phyloP scores from a whole-genome alignment of 2,888 invertebrate species.

The Prostheceraeus crozeri region DNA sequence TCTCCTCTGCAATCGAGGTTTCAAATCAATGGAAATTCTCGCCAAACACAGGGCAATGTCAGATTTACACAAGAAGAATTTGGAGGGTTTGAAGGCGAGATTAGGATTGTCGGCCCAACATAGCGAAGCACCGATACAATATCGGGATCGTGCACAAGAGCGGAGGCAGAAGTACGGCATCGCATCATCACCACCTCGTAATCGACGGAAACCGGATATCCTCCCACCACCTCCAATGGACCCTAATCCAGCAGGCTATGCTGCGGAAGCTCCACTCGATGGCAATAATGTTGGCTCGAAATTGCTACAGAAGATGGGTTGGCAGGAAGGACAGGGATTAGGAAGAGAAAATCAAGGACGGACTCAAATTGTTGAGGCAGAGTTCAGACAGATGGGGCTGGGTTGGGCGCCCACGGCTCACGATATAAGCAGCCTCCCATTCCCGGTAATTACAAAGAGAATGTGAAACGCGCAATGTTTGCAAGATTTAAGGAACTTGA shows the following conservation, averaged over 20 bases:
- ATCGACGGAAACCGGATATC: too few relatives aligned
- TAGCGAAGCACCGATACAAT: constrained; percentile 57
- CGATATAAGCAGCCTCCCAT: constrained; percentile 68
- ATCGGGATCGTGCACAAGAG: constrained; percentile 92
- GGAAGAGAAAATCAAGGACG: constrained; percentile 80
- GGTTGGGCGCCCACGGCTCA: constrained; percentile 70
- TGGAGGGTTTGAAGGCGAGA: constrained; percentile 26
- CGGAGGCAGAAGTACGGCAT: constrained; percentile 71
- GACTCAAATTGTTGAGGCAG: constrained; percentile 52
- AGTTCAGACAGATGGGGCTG: constrained; percentile 65
- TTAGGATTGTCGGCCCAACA: background rate
- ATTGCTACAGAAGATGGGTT: constrained; percentile 94
- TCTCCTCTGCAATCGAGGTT: constrained; percentile 84
- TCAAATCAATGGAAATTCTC: constrained; percentile 78
- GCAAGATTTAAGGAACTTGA: constrained; percentile 79
- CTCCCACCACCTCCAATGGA: too few relatives aligned
- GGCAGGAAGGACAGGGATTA: constrained; percentile 91
- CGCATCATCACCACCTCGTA: constrained; percentile 27
- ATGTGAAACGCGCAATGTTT: constrained; percentile 79
- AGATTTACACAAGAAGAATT: constrained; percentile 70
- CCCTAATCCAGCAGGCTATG: background rate
- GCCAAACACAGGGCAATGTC: constrained; percentile 83
- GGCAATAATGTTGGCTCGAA: constrained; percentile 86
- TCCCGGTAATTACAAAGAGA: constrained; percentile 79
- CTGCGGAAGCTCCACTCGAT: background rate